Conservation (phyloP, 2,888 invertebrate species). For the Acanthoscelides obtectus region DNA sequence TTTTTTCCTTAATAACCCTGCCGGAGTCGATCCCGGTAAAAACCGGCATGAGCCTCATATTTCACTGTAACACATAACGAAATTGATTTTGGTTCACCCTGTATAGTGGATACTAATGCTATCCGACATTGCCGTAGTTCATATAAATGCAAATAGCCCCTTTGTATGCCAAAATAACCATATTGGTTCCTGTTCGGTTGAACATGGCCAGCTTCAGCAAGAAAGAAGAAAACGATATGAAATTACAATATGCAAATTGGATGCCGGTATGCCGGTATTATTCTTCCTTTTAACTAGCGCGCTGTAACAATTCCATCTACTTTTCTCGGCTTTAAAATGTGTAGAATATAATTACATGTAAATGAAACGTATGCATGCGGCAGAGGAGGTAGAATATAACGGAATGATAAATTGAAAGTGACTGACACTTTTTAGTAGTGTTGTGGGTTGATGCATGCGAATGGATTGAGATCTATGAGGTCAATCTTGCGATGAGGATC, state of each 20-base stretch:
- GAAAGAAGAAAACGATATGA: neutral
- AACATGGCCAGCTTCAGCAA: neutral
- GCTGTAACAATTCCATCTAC: neutral
- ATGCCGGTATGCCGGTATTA: neutral
- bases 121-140: neutral
- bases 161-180: neutral
- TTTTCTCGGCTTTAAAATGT: neutral
- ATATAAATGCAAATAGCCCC: neutral
- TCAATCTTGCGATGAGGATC: no score
- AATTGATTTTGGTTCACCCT: no score
- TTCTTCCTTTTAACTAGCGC: neutral
- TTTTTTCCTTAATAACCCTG: no score
- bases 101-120: no score
- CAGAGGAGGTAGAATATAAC: neutral
- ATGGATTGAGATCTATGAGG: neutral
- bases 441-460: neutral
- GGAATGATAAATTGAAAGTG: neutral
- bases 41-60: no score
- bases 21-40: no score
- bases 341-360: neutral
- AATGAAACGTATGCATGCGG: neutral
- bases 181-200: neutral
- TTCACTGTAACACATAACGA: no score
- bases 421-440: neutral
- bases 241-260: neutral